Conservation (phyloP, 1,140 invertebrate genomes). For the Yoshiicerus persimilis region DNA sequence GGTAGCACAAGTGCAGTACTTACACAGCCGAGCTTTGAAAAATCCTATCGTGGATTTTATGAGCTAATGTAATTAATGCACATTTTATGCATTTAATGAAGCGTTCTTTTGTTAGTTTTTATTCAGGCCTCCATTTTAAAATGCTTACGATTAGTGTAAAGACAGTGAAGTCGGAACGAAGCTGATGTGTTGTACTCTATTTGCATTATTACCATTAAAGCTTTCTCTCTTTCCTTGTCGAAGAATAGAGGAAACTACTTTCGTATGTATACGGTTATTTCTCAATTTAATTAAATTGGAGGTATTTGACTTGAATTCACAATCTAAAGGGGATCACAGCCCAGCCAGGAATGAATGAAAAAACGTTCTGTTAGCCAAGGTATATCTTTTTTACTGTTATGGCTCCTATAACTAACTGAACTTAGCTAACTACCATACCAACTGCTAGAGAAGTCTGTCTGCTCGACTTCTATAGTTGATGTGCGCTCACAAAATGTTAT, state of each 20-base stretch:
- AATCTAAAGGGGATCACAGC: not conserved
- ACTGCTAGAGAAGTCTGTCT: not conserved
- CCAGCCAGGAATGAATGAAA: not conserved
- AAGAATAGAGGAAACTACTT: not conserved
- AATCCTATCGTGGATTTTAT: not conserved
- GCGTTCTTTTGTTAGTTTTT: not conserved
- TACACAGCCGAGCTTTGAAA: not conserved
- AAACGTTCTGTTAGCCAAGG: not conserved
- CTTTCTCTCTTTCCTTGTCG: not conserved
- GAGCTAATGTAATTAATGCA: not conserved
- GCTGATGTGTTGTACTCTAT: not conserved
- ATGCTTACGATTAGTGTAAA: not conserved
- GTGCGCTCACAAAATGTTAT: not conserved
- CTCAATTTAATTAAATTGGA: conserved; percentile 15
- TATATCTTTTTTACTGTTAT: not conserved
- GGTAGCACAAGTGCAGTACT: not conserved
- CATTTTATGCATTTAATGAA: not conserved
- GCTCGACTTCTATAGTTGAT: not conserved
- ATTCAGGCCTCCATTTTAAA: not conserved
- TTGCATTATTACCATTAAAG: not conserved
- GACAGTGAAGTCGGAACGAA: not conserved
- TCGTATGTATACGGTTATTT: conserved; percentile 5
- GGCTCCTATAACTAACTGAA: not conserved
- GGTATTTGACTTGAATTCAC: conserved; percentile 1
- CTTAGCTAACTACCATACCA: not conserved